Evolutionary conservation across 1,140 invertebrate genomes (phyloP).

Genomic region (Heliconius hewitsoni): DNA sequence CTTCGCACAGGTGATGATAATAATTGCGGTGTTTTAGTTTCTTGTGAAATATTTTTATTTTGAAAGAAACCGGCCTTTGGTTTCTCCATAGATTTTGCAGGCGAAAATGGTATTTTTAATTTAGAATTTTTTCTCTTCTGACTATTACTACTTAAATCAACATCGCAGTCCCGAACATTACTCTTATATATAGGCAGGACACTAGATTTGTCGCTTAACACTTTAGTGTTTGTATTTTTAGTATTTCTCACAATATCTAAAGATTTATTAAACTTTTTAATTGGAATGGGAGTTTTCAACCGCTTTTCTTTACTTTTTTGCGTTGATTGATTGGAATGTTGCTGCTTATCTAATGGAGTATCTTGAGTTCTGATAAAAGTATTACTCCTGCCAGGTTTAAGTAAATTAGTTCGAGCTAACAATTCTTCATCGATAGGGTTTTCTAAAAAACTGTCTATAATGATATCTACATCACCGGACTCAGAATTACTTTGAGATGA

Average conservation of each 20-base stretch:
- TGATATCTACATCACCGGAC: conserved; percentile 70
- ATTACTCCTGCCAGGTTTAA: conserved; percentile 55
- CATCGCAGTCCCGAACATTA: conserved; percentile 50
- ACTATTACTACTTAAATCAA: conserved; percentile 57
- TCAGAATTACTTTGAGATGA: conserved; percentile 74
- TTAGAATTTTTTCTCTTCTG: conserved; percentile 70
- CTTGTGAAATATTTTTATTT: conserved; percentile 56
- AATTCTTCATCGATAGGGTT: conserved; percentile 52
- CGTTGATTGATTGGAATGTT: conserved; percentile 35
- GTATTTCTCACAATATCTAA: conserved; percentile 60
- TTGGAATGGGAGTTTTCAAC: conserved; percentile 60
- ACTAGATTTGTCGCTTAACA: conserved; percentile 59
- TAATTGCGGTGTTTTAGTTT: conserved; percentile 60
- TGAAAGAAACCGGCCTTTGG: conserved; percentile 75
- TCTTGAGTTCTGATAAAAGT: conserved; percentile 60
- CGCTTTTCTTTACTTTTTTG: conserved; percentile 60
- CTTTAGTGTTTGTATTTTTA: conserved; percentile 52
- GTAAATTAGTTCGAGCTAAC: conserved; percentile 48
- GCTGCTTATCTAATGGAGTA: conserved; percentile 26
- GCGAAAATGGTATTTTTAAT: conserved; percentile 76
- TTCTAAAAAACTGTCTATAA: conserved; percentile 67
- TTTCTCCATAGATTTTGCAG: conserved; percentile 71
- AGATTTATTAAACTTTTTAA: conserved; percentile 67
- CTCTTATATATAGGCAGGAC: conserved; percentile 70
- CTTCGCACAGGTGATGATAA: conserved; percentile 67